Percentiles rank a stretch among this genome's conserved stretches.
These are phyloP conservation scores for Tetrao urogallus DNA, from an alignment of 2,113 vertebrate genomes.

Conservation along the genomic window DNA sequence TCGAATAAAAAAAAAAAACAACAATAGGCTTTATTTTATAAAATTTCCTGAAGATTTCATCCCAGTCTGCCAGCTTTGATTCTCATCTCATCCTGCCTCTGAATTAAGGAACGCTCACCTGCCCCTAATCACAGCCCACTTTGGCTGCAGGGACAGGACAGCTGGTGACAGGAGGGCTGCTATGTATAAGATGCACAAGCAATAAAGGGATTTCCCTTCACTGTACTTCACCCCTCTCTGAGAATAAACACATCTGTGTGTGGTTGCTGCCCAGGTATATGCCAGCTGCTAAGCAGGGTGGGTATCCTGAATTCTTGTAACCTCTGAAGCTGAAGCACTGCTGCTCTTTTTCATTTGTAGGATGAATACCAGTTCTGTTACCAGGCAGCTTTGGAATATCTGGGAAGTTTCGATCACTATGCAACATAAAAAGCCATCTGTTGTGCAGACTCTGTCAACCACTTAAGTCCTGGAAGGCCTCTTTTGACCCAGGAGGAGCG, in stretches of 20 bases:
- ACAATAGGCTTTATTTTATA: neutral
- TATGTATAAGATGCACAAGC: rapidly evolving
- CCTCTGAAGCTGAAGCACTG: neutral
- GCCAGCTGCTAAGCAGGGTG: neutral
- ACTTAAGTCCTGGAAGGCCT: slow-evolving; percentile 79
- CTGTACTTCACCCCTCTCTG: rapidly evolving
- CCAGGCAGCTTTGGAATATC: slow-evolving; percentile 96
- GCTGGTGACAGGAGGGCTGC: rapidly evolving
- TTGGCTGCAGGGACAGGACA: neutral
- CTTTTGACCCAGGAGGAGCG: slow-evolving; percentile 87
- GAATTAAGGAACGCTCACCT: neutral
- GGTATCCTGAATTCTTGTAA: rapidly evolving
- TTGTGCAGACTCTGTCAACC: slow-evolving; percentile 78
- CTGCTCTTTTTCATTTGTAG: slow-evolving; percentile 65
- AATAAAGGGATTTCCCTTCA: rapidly evolving
- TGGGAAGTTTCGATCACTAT: slow-evolving; percentile 99
- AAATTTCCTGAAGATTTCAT: neutral
- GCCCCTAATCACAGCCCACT: rapidly evolving
- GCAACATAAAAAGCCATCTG: slow-evolving; percentile 99
- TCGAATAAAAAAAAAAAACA: neutral
- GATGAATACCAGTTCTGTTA: slow-evolving; percentile 99
- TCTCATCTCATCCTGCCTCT: neutral
- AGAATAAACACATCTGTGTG: rapidly evolving
- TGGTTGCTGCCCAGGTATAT: neutral
- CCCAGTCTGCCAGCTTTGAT: rapidly evolving